phyloP scores from a whole-genome alignment of 1,140 invertebrate species.

The Pogonognathellus flavescens region DNA sequence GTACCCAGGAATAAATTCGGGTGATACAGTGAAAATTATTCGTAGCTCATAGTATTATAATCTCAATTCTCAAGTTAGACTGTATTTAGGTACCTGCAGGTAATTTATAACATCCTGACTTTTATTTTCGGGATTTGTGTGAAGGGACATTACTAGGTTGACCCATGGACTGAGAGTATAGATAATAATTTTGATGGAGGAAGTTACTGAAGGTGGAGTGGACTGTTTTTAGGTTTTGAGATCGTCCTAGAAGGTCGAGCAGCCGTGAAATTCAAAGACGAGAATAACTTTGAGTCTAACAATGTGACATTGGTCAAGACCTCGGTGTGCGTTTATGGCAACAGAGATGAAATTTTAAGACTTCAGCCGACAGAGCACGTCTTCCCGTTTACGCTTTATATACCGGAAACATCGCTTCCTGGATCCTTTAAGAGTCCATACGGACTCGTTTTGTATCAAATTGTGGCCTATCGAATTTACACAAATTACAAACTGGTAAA shows the following conservation, averaged over 20 bases:
- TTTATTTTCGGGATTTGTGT: too few relatives aligned
- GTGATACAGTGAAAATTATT: too few relatives aligned
- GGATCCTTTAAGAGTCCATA: conserved; percentile 29
- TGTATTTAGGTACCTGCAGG: too few relatives aligned
- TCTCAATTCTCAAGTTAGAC: too few relatives aligned
- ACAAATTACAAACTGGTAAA: conserved; percentile 11
- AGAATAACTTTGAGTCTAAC: background rate
- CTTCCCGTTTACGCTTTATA: background rate
- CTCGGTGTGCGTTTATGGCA: background rate
- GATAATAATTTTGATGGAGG: background rate
- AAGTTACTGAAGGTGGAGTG: background rate
- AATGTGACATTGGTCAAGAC: background rate
- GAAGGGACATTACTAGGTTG: too few relatives aligned
- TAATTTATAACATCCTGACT: too few relatives aligned
- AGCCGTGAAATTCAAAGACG: conserved; percentile 6
- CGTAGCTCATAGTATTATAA: too few relatives aligned
- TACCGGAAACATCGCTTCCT: background rate
- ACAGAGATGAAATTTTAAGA: background rate
- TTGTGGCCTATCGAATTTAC: conserved; percentile 1
- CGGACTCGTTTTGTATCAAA: conserved; percentile 31
- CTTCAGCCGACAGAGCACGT: background rate
- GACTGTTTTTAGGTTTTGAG: background rate
- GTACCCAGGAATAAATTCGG: too few relatives aligned
- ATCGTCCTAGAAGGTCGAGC: background rate
- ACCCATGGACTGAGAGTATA: background rate